A percentile compares a stretch with the other conserved stretches of the same genome.
phyloP scores from a whole-genome alignment of 2,797 vertebrate species.

The Pelodytes ibericus region DNA sequence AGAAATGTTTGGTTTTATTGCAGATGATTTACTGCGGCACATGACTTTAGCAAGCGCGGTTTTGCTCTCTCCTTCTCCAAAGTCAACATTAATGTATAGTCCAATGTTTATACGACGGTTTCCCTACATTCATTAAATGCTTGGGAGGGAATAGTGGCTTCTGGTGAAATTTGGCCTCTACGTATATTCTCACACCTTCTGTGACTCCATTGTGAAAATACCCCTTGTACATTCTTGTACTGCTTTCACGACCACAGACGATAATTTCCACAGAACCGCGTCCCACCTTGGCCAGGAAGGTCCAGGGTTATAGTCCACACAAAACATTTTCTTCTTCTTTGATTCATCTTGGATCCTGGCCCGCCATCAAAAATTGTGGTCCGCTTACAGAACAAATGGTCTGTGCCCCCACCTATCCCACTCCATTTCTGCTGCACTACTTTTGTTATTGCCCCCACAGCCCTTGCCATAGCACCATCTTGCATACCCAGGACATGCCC shows the following conservation, averaged over 20 bases:
- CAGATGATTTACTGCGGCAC: constrained; percentile 4
- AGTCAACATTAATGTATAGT: constrained; percentile 20
- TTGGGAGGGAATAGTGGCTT: constrained; percentile 6
- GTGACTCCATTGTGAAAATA: not conserved
- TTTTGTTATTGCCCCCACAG: too few relatives aligned
- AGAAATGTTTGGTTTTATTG: not conserved
- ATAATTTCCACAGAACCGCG: not conserved
- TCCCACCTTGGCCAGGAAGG: not conserved
- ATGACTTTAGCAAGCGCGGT: constrained; percentile 3
- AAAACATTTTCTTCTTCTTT: too few relatives aligned
- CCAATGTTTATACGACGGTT: constrained; percentile 15
- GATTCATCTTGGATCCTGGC: too few relatives aligned
- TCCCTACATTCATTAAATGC: constrained; percentile 17
- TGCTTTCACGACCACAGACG: constrained; percentile 1
- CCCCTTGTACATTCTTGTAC: constrained; percentile 1
- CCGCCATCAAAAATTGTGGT: too few relatives aligned
- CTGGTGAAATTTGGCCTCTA: constrained; percentile 17
- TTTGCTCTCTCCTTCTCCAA: constrained; percentile 14
- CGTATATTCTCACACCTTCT: constrained; percentile 28
- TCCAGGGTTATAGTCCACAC: too few relatives aligned
- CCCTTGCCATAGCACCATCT: too few relatives aligned
- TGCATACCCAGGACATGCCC: too few relatives aligned
- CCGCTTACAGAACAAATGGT: too few relatives aligned
- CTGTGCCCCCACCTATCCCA: too few relatives aligned
- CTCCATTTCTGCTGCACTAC: too few relatives aligned